Evolutionary conservation across 2,888 invertebrate species (phyloP), one percentile per base, ranked within the genome.

Genomic region (Lapara coniferarum): DNA sequence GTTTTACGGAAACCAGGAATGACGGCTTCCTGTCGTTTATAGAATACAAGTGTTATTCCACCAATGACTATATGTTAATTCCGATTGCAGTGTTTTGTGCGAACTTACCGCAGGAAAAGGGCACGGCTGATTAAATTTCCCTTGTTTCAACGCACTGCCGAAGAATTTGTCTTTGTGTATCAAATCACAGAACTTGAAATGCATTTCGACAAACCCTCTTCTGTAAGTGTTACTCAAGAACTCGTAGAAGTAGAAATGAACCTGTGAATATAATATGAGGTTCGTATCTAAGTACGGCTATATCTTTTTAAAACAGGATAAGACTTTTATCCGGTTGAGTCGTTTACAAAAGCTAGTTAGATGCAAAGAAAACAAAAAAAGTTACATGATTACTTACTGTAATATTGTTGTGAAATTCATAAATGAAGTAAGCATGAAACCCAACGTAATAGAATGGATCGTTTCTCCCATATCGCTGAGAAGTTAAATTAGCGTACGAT

Each of bases 361-460:
- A 25, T 25, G 25, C 2, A 25, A 25, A 25, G 1, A 25, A 25
- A 25, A 25, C 25, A 25, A 25, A 2, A 25, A 25, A 2, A 52
- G 3, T n/a, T 1, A n/a, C 14, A 52, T 6, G 0, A 14, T 2
- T 55, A 19, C 55, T 55, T 19, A 55, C 55, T 2, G 55, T 6
- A 2, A 63, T 16, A 13, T 63, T 63, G 12, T 63, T 46, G 7
- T 5, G 1, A 0, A 78, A 56, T 0, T 71, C 46, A 0, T 73
- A 37, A 0, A 72, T 0, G 1, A 5, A 0, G 0, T 72, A 51
- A 0, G 75, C 52, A 37, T 81, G 75, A 0, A 82, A 10, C 0
- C 72, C 77, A 1, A 83, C 76, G 55, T 84, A 85, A 69, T 86
- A 85, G 7, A 81, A 55, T 0, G 84, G 84, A 57, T 81, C 81